Evolutionary conservation across 2,888 invertebrate species (phyloP).

Genomic region (Drosophila robusta): DNA sequence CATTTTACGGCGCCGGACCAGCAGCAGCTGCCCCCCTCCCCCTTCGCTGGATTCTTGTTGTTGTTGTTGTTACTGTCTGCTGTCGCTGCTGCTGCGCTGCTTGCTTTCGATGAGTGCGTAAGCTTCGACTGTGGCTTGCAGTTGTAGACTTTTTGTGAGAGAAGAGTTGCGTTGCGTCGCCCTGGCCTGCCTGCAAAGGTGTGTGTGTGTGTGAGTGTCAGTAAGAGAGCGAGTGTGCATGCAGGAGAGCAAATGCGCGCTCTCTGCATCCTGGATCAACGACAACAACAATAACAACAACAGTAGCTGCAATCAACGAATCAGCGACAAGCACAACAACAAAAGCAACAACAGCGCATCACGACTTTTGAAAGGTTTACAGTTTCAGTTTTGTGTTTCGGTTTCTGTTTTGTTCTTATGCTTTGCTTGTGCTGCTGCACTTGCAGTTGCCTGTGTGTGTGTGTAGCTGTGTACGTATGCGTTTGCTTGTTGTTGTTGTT

Average conservation of each 20-base stretch:
- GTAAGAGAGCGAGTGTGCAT: slow-evolving; percentile 28
- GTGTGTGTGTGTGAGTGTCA: slow-evolving; percentile 14
- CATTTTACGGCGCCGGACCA: slow-evolving; percentile 85
- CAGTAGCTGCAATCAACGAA: slow-evolving; percentile 18
- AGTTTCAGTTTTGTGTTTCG: slow-evolving; percentile 54
- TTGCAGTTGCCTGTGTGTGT: slow-evolving; percentile 38
- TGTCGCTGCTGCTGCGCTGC: slow-evolving; percentile 21
- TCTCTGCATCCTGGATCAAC: slow-evolving; percentile 47
- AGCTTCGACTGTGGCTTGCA: slow-evolving; percentile 31
- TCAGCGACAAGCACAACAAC: slow-evolving; percentile 8
- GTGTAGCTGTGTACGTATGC: slow-evolving; percentile 25
- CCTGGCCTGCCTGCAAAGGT: slow-evolving; percentile 72
- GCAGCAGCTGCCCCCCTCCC: slow-evolving; percentile 31
- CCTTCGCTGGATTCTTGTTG: slow-evolving; percentile 30
- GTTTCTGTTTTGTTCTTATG: slow-evolving; percentile 67
- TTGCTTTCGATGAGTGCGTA: slow-evolving; percentile 19
- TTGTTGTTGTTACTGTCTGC: slow-evolving; percentile 4
- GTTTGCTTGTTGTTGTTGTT: slow-evolving; percentile 29
- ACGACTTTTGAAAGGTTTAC: slow-evolving; percentile 55
- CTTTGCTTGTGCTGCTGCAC: slow-evolving; percentile 53
- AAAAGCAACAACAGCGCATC: slow-evolving; percentile 32
- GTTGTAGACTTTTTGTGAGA: slow-evolving; percentile 66
- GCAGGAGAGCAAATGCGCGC: slow-evolving; percentile 44
- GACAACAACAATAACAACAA: slow-evolving; percentile 34
- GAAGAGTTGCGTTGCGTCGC: slow-evolving; percentile 63